Evolutionary conservation across 2,888 invertebrate species (phyloP).

Genomic region (Fragum sueziense): DNA sequence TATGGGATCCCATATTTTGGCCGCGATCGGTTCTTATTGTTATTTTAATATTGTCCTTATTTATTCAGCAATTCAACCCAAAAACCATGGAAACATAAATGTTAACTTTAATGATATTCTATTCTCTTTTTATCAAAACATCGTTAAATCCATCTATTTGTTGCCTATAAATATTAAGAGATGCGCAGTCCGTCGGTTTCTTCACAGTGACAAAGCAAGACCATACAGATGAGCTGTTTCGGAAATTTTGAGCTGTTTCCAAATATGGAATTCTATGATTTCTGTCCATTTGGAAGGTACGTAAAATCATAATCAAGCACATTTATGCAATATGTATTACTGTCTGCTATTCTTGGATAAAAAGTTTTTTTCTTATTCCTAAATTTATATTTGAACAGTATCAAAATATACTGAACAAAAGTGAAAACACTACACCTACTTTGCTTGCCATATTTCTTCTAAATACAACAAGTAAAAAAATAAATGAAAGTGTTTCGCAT

Average conservation of each 20-base stretch:
- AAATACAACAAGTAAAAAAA: too few species aligned
- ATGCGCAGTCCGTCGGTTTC: background rate
- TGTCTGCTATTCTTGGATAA: too few species aligned
- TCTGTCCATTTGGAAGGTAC: constrained; percentile 2
- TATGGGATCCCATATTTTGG: background rate
- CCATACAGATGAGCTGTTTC: background rate
- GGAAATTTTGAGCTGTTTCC: constrained; percentile 4
- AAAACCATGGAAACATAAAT: constrained; percentile 21
- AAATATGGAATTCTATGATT: constrained; percentile 14
- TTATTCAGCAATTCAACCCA: constrained; percentile 2
- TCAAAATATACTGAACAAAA: too few species aligned
- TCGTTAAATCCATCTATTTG: background rate
- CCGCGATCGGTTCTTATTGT: constrained; percentile 6
- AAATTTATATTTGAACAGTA: too few species aligned
- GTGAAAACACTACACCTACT: too few species aligned
- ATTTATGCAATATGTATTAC: background rate
- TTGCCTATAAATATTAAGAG: constrained; percentile 1
- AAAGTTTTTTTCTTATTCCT: too few species aligned
- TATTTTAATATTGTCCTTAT: background rate
- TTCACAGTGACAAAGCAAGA: background rate
- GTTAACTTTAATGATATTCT: constrained; percentile 19
- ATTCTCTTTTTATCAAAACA: background rate
- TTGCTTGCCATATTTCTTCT: too few species aligned
- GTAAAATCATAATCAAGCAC: background rate
- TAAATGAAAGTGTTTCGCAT: too few species aligned